These are phyloP conservation scores for Alexandromys oeconomus DNA, from an alignment of 2,797 vertebrate genomes.

Conservation along the genomic window DNA sequence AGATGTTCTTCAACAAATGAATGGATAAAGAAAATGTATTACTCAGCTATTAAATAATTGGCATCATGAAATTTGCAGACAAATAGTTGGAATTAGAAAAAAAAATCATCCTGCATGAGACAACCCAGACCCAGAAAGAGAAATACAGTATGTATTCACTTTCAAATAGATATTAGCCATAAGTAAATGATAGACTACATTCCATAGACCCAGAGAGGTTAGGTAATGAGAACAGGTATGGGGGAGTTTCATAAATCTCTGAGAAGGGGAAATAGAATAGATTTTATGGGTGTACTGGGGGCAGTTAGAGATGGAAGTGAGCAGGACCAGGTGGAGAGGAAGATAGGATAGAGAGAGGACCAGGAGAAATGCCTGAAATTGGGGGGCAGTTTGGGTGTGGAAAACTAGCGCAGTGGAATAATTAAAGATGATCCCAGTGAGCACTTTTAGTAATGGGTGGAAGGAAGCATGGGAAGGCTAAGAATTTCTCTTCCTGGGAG, in stretches of 20 bases:
- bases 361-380: neutral
- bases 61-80: no score
- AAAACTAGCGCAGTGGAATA: neutral
- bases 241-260: neutral
- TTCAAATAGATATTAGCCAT: neutral
- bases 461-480: neutral
- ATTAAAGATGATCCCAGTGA: neutral
- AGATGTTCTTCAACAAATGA: neutral
- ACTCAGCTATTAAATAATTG: neutral
- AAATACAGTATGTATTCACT: neutral
- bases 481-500: neutral
- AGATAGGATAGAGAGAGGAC: neutral
- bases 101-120: neutral
- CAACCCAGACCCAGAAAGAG: neutral
- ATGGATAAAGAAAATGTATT: neutral
- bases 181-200: neutral
- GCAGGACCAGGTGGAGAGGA: neutral
- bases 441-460: neutral
- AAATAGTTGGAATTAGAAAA: neutral
- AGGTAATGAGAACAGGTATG: no score
- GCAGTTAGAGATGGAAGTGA: neutral
- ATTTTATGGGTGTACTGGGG: neutral
- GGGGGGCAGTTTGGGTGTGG: neutral
- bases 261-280: neutral
- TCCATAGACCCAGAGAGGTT: neutral